A percentile compares a stretch with the other conserved stretches of the same genome.
These are phyloP conservation scores for Leptocoma aspasia DNA, from an alignment of 2,113 vertebrate genomes.

Conservation along the genomic window DNA sequence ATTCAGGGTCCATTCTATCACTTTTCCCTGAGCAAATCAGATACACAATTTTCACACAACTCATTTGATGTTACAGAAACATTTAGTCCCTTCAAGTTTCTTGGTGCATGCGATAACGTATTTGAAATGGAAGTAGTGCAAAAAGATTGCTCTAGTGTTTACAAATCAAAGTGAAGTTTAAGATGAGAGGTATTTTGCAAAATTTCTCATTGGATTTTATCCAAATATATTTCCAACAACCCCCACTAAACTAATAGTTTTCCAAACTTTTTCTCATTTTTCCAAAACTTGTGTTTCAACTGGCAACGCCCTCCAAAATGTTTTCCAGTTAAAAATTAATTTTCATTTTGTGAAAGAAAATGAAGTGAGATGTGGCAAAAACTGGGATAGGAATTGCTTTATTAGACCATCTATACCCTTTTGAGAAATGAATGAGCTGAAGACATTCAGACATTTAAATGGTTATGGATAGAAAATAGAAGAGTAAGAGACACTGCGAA, in stretches of 20 bases:
- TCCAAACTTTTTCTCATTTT: not conserved
- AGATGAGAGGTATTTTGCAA: not conserved
- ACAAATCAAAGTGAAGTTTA: not conserved
- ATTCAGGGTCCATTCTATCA: not conserved
- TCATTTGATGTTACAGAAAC: not conserved
- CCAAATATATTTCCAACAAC: not conserved
- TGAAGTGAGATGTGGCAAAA: not conserved
- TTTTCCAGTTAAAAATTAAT: conserved; percentile 1
- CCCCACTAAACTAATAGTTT: not conserved
- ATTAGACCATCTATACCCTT: not conserved
- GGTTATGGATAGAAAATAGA: not conserved
- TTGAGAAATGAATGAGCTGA: conserved; percentile 11
- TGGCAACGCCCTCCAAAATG: not conserved
- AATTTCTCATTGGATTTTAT: not conserved
- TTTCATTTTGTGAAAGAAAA: conserved; percentile 45
- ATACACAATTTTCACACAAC: not conserved
- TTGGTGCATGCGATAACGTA: not conserved
- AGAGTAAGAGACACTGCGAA: not conserved
- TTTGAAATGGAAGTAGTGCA: conserved; percentile 19
- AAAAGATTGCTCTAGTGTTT: not conserved
- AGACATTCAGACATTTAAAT: conserved; percentile 35
- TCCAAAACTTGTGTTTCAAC: not conserved
- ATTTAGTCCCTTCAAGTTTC: not conserved
- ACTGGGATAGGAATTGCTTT: not conserved
- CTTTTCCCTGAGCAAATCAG: not conserved